Conservation (phyloP, 2,797 vertebrate species). For the Naso thynnoides region DNA sequence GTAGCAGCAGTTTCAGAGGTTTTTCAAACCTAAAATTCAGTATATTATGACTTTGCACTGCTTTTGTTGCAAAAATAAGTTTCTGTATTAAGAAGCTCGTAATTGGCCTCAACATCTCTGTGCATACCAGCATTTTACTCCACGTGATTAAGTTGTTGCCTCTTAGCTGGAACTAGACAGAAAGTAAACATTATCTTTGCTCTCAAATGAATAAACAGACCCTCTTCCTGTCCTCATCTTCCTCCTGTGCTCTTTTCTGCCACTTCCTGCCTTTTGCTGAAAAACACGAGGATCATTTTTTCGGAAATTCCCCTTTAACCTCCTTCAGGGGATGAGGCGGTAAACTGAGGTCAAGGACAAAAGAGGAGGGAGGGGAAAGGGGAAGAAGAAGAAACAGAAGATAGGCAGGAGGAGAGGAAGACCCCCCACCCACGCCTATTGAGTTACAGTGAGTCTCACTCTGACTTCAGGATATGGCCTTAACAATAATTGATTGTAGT, state of each 20-base stretch:
- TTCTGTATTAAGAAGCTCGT: conserved; percentile 1
- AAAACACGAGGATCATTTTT: conserved; percentile 78
- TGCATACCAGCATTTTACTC: conserved; percentile 2
- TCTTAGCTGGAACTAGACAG: conserved; percentile 4
- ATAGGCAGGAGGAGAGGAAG: conserved; percentile 27
- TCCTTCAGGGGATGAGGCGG: conserved; percentile 43
- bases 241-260: conserved; percentile 10
- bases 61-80: not conserved
- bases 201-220: conserved; percentile 41
- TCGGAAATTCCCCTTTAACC: conserved; percentile 77
- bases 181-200: conserved; percentile 57
- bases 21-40: not conserved
- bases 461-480: conserved; percentile 21
- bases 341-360: conserved; percentile 66
- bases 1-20: not conserved
- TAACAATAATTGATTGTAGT: conserved; percentile 34
- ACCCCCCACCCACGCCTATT: conserved; percentile 50
- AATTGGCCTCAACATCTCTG: not conserved
- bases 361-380: conserved; percentile 46
- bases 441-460: conserved; percentile 74
- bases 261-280: conserved; percentile 56
- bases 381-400: conserved; percentile 42
- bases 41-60: not conserved
- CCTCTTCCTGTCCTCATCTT: conserved; percentile 24
- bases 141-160: conserved; percentile 40